Conservation (phyloP, 2,113 vertebrate genomes). For the Merops nubicus region DNA sequence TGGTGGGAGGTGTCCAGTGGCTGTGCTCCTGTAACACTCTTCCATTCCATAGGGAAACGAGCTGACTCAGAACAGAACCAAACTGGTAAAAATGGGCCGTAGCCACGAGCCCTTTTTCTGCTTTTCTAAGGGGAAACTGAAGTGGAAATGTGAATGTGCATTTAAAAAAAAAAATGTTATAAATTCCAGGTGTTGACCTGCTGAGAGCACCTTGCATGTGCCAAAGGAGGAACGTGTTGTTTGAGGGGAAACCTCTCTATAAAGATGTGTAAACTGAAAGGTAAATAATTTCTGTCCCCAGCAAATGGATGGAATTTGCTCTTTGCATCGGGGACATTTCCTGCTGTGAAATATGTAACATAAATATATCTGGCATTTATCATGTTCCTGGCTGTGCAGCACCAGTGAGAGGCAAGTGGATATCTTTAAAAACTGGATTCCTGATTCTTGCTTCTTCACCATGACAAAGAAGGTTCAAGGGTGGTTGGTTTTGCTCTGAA, state of each 20-base stretch:
- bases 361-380: background rate
- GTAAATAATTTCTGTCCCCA: background rate
- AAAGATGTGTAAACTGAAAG: background rate
- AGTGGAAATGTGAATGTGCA: background rate
- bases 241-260: background rate
- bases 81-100: background rate
- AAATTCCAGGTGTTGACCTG: conserved; percentile 17
- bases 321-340: background rate
- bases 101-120: accelerated
- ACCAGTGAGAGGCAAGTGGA: background rate
- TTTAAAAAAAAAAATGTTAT: background rate
- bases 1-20: accelerated
- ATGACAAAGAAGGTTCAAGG: background rate
- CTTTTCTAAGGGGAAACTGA: background rate
- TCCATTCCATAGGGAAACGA: background rate
- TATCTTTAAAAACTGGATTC: background rate
- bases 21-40: accelerated
- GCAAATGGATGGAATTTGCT: background rate
- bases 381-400: background rate
- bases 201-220: background rate
- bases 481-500: background rate
- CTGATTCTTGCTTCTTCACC: background rate
- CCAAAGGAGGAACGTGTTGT: background rate
- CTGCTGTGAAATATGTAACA: background rate
- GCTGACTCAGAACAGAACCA: background rate